phyloP scores from a whole-genome alignment of 2,888 invertebrate genomes.

The Aplocera efformata region DNA sequence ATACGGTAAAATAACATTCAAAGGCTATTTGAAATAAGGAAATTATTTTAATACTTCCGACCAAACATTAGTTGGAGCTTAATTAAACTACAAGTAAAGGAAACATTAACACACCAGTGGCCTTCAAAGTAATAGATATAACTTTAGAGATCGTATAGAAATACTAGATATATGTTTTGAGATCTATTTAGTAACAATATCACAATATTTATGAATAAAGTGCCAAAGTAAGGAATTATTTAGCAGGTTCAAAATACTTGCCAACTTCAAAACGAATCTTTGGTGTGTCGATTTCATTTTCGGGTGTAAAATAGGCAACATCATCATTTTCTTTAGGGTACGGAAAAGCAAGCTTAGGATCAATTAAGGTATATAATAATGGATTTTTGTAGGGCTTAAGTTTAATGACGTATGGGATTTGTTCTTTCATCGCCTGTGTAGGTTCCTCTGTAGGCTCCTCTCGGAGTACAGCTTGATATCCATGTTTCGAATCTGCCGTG shows the following conservation, averaged over 20 bases:
- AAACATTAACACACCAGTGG: no score
- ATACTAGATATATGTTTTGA: no score
- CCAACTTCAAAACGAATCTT: constrained; percentile 35
- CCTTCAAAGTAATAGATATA: no score
- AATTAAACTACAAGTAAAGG: no score
- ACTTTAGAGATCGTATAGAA: no score
- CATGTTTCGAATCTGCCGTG: constrained; percentile 71
- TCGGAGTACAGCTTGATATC: constrained; percentile 76
- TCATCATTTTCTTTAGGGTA: constrained; percentile 23
- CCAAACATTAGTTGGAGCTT: no score
- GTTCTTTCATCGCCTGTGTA: constrained; percentile 14
- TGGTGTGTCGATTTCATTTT: constrained; percentile 39
- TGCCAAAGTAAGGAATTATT: constrained; percentile 10
- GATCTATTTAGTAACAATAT: background rate
- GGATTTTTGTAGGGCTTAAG: constrained; percentile 16
- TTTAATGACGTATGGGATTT: constrained; percentile 16
- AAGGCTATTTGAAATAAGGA: no score
- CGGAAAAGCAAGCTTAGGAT: constrained; percentile 24
- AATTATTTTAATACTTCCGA: no score
- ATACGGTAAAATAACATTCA: no score
- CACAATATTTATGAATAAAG: background rate
- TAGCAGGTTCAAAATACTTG: constrained; percentile 53
- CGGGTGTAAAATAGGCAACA: constrained; percentile 48
- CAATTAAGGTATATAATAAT: constrained; percentile 24
- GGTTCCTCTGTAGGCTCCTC: constrained; percentile 52